Conservation (phyloP, 2,797 vertebrate species). For the Mustela erminea region DNA sequence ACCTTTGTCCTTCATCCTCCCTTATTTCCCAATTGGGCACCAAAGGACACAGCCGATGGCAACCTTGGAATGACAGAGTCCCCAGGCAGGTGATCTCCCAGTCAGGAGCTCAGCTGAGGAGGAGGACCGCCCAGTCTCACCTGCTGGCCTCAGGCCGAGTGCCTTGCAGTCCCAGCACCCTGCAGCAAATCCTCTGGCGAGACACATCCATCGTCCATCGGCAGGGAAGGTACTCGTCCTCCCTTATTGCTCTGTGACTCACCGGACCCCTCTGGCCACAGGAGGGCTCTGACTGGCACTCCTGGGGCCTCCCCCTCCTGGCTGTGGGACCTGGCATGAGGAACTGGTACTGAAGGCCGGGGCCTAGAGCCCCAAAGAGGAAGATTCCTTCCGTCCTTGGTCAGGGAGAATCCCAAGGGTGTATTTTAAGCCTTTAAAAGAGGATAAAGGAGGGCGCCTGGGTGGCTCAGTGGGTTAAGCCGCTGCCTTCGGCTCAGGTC, state of each 20-base stretch:
- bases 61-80: no score
- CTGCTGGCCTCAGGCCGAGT: not conserved
- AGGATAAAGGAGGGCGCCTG: not conserved
- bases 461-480: no score
- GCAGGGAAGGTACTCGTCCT: not conserved
- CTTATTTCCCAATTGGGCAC: not conserved
- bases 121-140: rapidly evolving
- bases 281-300: not conserved
- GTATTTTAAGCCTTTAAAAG: not conserved
- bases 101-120: not conserved
- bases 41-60: not conserved
- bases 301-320: no score
- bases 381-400: not conserved
- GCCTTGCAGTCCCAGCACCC: rapidly evolving
- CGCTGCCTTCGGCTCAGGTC: no score
- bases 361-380: no score
- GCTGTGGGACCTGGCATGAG: not conserved
- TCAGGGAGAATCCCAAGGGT: not conserved
- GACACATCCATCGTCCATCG: not conserved
- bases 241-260: not conserved
- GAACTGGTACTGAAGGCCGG: not conserved
- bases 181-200: not conserved
- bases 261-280: not conserved
- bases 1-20: not conserved
- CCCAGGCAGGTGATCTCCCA: not conserved